A percentile compares a stretch with the other conserved stretches of the same genome.
Evolutionary conservation across 2,888 invertebrate species (phyloP).

Genomic region (Prosapia bicincta): DNA sequence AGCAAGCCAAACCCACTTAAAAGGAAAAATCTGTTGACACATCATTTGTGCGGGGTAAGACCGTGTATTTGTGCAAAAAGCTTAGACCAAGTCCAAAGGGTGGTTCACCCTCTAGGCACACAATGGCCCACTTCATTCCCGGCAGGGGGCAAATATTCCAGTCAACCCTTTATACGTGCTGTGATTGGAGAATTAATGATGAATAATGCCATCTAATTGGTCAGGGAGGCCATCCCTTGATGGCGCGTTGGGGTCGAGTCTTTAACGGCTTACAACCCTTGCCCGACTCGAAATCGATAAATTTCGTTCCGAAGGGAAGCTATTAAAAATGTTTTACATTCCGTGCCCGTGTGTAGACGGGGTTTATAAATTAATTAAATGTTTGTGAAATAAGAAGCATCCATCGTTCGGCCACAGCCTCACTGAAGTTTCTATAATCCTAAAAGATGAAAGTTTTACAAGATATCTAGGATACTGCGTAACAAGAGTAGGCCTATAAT

Average conservation of each 20-base stretch:
- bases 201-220: constrained; percentile 25
- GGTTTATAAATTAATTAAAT: not conserved
- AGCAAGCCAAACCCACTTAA: no score
- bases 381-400: not conserved
- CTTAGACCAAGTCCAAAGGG: not conserved
- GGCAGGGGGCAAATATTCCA: not conserved
- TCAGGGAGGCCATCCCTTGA: not conserved
- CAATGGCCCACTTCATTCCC: not conserved
- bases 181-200: constrained; percentile 17
- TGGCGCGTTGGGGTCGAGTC: not conserved
- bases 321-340: not conserved
- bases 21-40: not conserved
- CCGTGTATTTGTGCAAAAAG: not conserved
- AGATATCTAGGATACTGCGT: no score
- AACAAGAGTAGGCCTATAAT: no score
- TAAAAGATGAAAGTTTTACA: no score
- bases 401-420: no score
- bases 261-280: not conserved
- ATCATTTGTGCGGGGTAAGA: not conserved
- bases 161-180: constrained; percentile 10
- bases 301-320: not conserved
- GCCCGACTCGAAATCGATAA: not conserved
- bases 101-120: not conserved
- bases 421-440: no score
- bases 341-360: not conserved